Base-by-base conservation (phyloP, 2,797 vertebrate species). In the Poecilia gillii region DNA sequence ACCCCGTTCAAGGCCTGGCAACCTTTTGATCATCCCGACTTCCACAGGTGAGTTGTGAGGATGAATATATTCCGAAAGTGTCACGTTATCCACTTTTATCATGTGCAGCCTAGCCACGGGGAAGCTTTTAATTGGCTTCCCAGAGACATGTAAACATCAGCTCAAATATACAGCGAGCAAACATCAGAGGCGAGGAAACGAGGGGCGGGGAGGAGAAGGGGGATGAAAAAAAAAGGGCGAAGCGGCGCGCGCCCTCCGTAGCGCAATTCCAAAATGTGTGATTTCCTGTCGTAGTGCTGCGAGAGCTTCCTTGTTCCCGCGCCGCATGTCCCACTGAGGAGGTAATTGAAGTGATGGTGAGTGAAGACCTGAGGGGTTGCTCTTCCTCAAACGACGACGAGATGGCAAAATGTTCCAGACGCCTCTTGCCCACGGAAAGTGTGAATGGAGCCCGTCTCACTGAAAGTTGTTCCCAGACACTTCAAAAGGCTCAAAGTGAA, bases 41-140 rank as follows among this genome's bases (percentile, higher is more conserved):
- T 88, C 81, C 83, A 86, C 90, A 92, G 89, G 88, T 92, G 84
- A 84, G 84, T 82, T 76, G 85, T n/a, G 11, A 47, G 14, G 80
- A 87, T 85, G 62, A 93, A 90, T 83, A 77, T 86, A 91, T 92
- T 89, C 75, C 79, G 83, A 79, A 86, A 87, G 77, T 83, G 84
- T 89, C 87, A 88, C 25, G 76, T 90, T 83, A 74, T 80, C 79
- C 84, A 55, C 89, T 89, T 91, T 90, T 84, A 86, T 90, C 71
- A 25, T 72, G 85, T 62, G 84, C 87, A 83, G 79, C 75, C n/a
- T 88, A 90, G 91, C 94, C 90, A 91, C n/a, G 8, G 91, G 91
- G 90, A 84, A 92, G 87, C 89, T 93, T 94, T 95, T 94, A 95
- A 94, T 94, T 94, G 92, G 92, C 87, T 92, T 90, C 92, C 85